Evolutionary conservation across 2,797 vertebrate genomes (phyloP).

Genomic region (Cygnus olor): DNA sequence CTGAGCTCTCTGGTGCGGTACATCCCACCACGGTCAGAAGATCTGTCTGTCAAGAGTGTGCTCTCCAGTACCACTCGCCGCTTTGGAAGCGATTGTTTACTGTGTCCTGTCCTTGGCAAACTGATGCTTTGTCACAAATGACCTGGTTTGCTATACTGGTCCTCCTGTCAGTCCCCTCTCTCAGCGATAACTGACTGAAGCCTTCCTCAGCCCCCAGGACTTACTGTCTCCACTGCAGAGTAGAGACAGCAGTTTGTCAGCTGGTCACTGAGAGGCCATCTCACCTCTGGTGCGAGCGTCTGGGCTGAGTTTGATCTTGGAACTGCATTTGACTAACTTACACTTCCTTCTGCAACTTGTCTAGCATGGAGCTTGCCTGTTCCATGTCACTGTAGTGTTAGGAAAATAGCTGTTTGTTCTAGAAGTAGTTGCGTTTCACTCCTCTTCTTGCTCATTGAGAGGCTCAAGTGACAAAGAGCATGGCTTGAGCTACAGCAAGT

Average conservation of each 20-base stretch:
- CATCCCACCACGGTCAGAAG: background rate
- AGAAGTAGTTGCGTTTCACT: background rate
- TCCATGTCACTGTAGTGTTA: background rate
- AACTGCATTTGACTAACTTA: background rate
- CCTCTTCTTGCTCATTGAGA: background rate
- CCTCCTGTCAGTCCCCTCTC: background rate
- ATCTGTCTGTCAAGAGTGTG: background rate
- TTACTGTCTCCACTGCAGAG: background rate
- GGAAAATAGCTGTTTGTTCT: background rate
- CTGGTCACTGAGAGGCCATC: accelerated
- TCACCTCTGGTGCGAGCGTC: background rate
- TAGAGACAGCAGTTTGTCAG: background rate
- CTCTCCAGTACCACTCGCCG: background rate
- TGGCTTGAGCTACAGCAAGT: background rate
- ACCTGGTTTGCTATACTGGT: background rate
- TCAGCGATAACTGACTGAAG: background rate
- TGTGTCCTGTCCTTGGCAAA: background rate
- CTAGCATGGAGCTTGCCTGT: background rate
- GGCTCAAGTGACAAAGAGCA: background rate
- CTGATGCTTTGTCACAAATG: background rate
- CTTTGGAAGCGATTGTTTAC: background rate
- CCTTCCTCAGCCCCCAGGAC: background rate
- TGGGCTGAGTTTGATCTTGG: background rate
- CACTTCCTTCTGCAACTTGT: background rate
- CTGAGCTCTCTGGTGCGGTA: background rate